Evolutionary conservation across 2,888 invertebrate genomes (phyloP), one percentile per base, ranked within the genome.

Genomic region (Chloromyia formosa): DNA sequence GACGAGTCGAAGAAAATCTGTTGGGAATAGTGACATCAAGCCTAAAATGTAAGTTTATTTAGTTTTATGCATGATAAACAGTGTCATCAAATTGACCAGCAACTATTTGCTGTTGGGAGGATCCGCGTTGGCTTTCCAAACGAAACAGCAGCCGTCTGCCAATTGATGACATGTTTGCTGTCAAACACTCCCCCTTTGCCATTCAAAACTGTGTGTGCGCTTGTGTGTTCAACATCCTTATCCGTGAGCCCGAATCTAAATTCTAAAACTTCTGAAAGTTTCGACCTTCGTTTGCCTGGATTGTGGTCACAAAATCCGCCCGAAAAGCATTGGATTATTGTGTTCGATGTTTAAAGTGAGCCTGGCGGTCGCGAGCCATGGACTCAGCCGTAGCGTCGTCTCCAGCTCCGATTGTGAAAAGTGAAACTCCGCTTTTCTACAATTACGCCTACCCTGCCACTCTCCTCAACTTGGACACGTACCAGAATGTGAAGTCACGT

Each of bases 401-500:
- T 7, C 61, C 60, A 18, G 61, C 77, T 14, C 42, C 45, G 49
- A 56, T 56, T 45, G 77, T 77, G 16, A 76, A 77, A 58, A 40
- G 74, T 12, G 78, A 79, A 53, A 71, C 75, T 27, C 62, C 77
- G 14, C 79, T 76, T 22, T 78, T 77, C 73, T 77, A 78, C 27
- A 78, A 78, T 45, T 78, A 77, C 27, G 77, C 78, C 74, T 79
- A 78, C 49, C 77, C 77, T 45, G 75, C 78, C 16, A 79, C 79
- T 40, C 73, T 80, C 54, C 75, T 80, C 14, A 80, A 80, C 64
- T 77, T 80, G 60, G 79, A 80, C 73, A 78, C 78, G 27, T 79
- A 79, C 74, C 78, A 80, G 76, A 78, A 77, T 75, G 78, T 80
- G 54, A 80, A 80, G 64, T 61, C 79, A 56, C 79, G 84, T 49